Percentiles rank a stretch among this genome's conserved stretches.
Evolutionary conservation across 2,113 vertebrate species (phyloP).

Genomic region (Trinectes maculatus): DNA sequence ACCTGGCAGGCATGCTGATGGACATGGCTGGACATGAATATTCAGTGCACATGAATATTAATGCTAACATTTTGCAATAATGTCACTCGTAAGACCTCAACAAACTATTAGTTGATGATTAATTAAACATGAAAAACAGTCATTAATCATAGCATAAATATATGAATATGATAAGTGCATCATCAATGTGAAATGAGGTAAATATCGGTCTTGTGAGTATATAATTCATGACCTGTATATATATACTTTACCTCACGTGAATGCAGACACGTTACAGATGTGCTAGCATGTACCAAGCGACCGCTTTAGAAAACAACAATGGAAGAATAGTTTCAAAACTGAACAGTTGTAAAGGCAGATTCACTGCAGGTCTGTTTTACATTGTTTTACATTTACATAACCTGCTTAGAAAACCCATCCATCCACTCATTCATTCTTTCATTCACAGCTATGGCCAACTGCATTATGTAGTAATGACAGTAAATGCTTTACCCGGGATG

Average conservation of each 20-base stretch:
- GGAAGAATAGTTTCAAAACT: no score
- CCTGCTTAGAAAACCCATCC: no score
- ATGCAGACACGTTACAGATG: background rate
- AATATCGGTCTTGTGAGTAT: constrained; percentile 9
- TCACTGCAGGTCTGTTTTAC: background rate
- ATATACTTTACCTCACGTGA: background rate
- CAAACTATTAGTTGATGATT: constrained; percentile 70
- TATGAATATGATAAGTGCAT: constrained; percentile 29
- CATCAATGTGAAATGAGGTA: constrained; percentile 37
- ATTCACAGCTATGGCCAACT: background rate
- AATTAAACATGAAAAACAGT: constrained; percentile 65
- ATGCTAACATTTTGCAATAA: constrained; percentile 66
- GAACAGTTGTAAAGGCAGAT: no score
- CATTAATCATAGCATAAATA: constrained; percentile 58
- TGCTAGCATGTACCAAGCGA: background rate
- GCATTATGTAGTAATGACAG: no score
- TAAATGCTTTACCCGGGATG: no score
- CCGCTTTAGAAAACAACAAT: background rate
- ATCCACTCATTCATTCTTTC: background rate
- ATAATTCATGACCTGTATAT: background rate
- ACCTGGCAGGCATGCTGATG: constrained; percentile 79
- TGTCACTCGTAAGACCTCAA: constrained; percentile 59
- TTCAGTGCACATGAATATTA: constrained; percentile 76
- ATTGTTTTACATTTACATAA: no score
- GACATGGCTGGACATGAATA: constrained; percentile 77